A percentile compares a stretch with the other conserved stretches of the same genome.
Conservation (phyloP, 2,888 invertebrate genomes). For the Rhagonycha fulva region DNA sequence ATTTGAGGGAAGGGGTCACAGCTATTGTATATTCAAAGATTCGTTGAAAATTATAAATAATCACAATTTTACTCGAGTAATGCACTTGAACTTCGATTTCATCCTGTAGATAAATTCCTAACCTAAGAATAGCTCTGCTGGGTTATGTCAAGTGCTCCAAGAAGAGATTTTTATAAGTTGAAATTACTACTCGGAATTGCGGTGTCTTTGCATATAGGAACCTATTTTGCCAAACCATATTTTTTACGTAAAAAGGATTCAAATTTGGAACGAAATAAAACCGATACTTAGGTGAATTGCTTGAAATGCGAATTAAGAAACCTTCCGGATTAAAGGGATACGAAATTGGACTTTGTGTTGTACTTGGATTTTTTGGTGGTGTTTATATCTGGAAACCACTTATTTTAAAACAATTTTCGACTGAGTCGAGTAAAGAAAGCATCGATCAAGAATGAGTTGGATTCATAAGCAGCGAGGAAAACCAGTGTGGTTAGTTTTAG, state of each 20-base stretch:
- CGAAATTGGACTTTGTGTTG: constrained; percentile 45
- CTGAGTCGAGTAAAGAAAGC: not conserved
- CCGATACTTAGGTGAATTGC: not conserved
- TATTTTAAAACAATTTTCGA: constrained; percentile 23
- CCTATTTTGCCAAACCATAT: constrained; percentile 37
- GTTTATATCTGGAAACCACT: constrained; percentile 54
- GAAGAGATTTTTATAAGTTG: constrained; percentile 10
- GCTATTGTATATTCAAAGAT: too few relatives aligned
- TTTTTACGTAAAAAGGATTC: constrained; percentile 16
- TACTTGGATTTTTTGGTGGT: constrained; percentile 49
- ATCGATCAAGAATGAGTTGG: constrained; percentile 30
- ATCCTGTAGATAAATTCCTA: not conserved
- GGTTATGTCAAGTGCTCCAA: constrained; percentile 6
- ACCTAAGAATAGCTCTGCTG: not conserved
- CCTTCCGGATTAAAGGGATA: constrained; percentile 44
- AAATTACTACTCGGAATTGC: constrained; percentile 37
- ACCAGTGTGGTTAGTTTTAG: constrained; percentile 35
- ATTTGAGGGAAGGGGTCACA: too few relatives aligned
- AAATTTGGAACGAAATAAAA: not conserved
- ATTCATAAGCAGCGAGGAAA: constrained; percentile 36
- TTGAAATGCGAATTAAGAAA: constrained; percentile 45
- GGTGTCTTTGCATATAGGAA: constrained; percentile 34
- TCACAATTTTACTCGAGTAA: too few relatives aligned
- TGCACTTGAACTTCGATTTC: not conserved
- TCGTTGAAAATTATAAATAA: too few relatives aligned